Conservation (phyloP, 53 echinoderm and acorn worm genomes). For the Mesocentrotus franciscanus region DNA sequence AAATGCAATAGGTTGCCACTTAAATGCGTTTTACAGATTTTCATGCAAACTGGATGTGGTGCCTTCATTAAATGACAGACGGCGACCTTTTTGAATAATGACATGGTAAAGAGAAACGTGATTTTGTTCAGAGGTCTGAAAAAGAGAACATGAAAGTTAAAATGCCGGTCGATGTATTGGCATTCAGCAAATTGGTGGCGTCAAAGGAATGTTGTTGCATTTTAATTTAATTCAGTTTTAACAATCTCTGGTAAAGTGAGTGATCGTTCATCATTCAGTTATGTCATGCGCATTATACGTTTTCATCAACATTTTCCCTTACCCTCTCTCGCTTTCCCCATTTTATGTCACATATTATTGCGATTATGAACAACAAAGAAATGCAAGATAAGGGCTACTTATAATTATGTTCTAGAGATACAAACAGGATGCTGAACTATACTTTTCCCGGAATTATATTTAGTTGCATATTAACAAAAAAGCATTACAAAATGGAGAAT, state of each 20-base stretch:
- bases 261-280: background rate
- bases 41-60: background rate
- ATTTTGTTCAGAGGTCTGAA: background rate
- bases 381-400: background rate
- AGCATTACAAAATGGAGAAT: background rate
- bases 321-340: background rate
- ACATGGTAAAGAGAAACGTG: background rate
- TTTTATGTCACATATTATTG: background rate
- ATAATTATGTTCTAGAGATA: background rate
- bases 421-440: background rate
- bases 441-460: background rate
- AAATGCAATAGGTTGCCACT: background rate
- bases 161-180: background rate
- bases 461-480: background rate
- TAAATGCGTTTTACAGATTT: background rate
- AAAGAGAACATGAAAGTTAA: background rate
- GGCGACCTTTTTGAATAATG: conserved; percentile 4
- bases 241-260: background rate
- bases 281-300: background rate
- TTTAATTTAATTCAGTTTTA: background rate
- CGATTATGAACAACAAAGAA: background rate
- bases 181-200: background rate
- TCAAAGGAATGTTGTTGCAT: conserved; percentile 24
- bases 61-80: conserved; percentile 27
- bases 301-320: background rate